Percentiles rank a stretch among this genome's conserved stretches.
These are phyloP conservation scores for Cydia fagiglandana DNA, from an alignment of 1,140 invertebrate species.

Conservation along the genomic window DNA sequence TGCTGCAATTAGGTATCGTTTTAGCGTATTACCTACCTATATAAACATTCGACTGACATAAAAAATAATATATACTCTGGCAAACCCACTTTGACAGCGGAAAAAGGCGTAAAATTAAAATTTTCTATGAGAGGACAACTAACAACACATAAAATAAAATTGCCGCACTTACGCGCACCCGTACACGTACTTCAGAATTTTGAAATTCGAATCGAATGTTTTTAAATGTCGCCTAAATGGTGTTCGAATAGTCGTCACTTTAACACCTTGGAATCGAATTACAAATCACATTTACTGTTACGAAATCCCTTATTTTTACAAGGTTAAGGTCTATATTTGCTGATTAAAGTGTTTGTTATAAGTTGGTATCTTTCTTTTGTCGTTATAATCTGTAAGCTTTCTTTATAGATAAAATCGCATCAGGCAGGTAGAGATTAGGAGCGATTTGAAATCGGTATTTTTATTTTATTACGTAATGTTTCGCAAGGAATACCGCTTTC, in stretches of 20 bases:
- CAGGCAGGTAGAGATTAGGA: conserved; percentile 28
- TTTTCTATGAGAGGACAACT: too few relatives aligned
- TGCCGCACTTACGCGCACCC: conserved; percentile 49
- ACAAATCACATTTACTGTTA: conserved; percentile 50
- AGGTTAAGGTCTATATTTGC: background rate
- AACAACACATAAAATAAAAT: background rate
- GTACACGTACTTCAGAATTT: conserved; percentile 45
- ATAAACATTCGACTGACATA: too few relatives aligned
- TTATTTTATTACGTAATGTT: background rate
- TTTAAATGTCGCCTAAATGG: conserved; percentile 65
- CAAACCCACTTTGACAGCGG: too few relatives aligned
- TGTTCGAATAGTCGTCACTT: conserved; percentile 63
- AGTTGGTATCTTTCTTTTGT: background rate
- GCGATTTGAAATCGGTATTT: conserved; percentile 16
- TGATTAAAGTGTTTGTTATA: background rate
- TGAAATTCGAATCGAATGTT: conserved; percentile 74
- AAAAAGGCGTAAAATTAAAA: too few relatives aligned
- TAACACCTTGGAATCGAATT: conserved; percentile 52
- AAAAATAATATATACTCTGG: too few relatives aligned
- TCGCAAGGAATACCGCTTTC: background rate
- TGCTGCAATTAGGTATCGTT: too few relatives aligned
- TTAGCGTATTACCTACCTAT: too few relatives aligned
- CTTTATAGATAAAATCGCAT: conserved; percentile 29
- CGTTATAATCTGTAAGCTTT: conserved; percentile 17
- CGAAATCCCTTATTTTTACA: background rate